Evolutionary conservation across 2,797 vertebrate species (phyloP), one percentile per base, ranked within the genome.

Genomic region (Luscinia luscinia): DNA sequence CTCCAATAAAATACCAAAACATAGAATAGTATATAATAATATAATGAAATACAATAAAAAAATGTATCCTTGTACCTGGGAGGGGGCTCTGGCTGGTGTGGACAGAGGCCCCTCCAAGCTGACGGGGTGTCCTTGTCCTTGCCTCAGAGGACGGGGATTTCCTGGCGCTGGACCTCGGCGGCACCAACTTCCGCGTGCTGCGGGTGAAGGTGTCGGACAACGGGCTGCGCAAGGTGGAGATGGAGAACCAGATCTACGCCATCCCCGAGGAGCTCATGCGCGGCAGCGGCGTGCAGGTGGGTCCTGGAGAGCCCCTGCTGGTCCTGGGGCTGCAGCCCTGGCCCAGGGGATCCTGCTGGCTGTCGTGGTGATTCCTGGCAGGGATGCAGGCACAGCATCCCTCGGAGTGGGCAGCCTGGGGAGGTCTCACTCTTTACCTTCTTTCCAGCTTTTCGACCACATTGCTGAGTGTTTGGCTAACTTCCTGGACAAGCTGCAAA

Each of bases 231-330:
- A 98, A 98, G 66, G 99, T 99, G 11, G 98, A 99, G 93, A 99
- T 99, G 98, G 98, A 99, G 96, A 98, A 98, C 87, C 98, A 99
- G 96, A 99, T 99, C 96, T 99, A 99, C 4, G 98, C 97, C 88
- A 99, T 99, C 96, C 98, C 99, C 0, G 99, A 99, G 87, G 97
- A 98, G 58, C 94, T 99, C 28, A 99, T 99, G 99, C 97, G 98
- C 26, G 98, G 99, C 95, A 98, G 97, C 0, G 99, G 99, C 14
- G 94, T 97, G 32, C 98, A 99, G 98, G 99, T 99, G 91, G 86
- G 97, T 32, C 14, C 64, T 5, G 2, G 3, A 5, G 20, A 15
- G 13, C 6, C 32, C 0, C 4, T 10, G 55, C 0, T 13, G 67
- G 41, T 13, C 2, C 24, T 2, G 61, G 64, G 61, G 34, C 13